Percentiles rank a stretch among this genome's conserved stretches.
These are phyloP conservation scores for Dicyrtomina minuta DNA, from an alignment of 2,888 invertebrate species.

Conservation along the genomic window DNA sequence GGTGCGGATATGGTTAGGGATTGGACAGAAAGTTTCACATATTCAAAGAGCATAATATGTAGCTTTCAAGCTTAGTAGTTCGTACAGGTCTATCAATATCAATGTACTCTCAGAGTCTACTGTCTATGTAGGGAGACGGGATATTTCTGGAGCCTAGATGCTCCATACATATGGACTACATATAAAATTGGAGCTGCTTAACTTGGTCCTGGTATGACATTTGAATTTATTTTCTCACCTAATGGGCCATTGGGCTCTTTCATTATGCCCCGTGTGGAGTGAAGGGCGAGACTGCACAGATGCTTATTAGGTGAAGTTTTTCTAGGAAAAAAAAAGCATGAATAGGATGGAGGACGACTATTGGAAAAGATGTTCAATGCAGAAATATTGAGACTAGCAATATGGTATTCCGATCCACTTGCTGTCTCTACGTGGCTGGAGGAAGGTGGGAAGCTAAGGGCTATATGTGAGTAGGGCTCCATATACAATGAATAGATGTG, in stretches of 20 bases:
- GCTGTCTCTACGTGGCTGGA: background rate
- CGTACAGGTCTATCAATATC: background rate
- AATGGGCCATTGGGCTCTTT: constrained; percentile 38
- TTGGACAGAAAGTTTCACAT: background rate
- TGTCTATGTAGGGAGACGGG: too few species aligned
- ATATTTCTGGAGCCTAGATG: too few species aligned
- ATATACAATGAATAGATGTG: too few species aligned
- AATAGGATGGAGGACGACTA: constrained; percentile 10
- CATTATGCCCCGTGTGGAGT: constrained; percentile 32
- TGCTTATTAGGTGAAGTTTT: constrained; percentile 35
- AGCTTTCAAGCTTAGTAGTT: background rate
- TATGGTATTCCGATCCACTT: constrained; percentile 26
- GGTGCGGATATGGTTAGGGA: too few species aligned
- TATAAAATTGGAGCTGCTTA: background rate
- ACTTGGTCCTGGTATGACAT: constrained; percentile 11
- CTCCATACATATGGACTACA: too few species aligned
- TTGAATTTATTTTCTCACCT: constrained; percentile 28
- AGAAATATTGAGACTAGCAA: constrained; percentile 25
- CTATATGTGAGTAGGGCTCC: too few species aligned
- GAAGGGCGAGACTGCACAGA: constrained; percentile 27
- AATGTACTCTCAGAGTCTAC: background rate
- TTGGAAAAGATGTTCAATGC: constrained; percentile 11
- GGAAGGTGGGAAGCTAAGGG: background rate
- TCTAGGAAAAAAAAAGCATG: background rate
- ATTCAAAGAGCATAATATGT: constrained; percentile 2